A percentile compares a stretch with the other conserved stretches of the same genome.
Conservation (phyloP, 2,113 vertebrate genomes). For the Esox niger region DNA sequence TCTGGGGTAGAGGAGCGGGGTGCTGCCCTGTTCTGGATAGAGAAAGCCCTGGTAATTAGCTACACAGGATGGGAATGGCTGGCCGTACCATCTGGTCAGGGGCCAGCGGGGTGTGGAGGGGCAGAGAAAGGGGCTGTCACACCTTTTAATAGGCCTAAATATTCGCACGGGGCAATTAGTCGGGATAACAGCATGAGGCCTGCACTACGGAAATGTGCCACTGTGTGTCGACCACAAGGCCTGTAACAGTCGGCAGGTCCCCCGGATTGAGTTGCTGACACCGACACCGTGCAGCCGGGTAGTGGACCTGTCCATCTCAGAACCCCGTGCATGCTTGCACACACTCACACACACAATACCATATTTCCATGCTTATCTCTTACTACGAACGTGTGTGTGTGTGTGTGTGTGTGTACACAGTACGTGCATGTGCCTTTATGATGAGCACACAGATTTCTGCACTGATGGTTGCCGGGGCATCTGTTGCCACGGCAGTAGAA, state of each 20-base stretch:
- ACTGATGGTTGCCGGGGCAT: neutral
- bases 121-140: constrained; percentile 52
- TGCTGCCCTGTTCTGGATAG: constrained; percentile 13
- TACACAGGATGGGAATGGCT: constrained; percentile 62
- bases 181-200: constrained; percentile 32
- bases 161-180: constrained; percentile 58
- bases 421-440: neutral
- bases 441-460: neutral
- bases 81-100: constrained; percentile 67
- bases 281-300: neutral
- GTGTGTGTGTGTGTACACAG: neutral
- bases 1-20: constrained; percentile 25
- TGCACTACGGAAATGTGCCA: neutral
- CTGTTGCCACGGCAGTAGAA: constrained; percentile 13
- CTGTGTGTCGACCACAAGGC: neutral
- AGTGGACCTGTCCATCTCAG: neutral
- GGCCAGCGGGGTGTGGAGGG: constrained; percentile 15
- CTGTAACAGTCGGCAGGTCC: neutral
- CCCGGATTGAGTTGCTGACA: neutral
- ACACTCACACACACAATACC: constrained; percentile 12
- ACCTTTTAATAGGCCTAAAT: constrained; percentile 70
- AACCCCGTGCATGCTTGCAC: constrained; percentile 1
- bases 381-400: neutral
- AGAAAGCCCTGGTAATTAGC: constrained; percentile 65
- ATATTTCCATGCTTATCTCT: neutral